Percentiles rank a stretch among this genome's conserved stretches.
These are phyloP conservation scores for Polymixis flavicincta DNA, from an alignment of 2,888 invertebrate genomes.

Conservation along the genomic window DNA sequence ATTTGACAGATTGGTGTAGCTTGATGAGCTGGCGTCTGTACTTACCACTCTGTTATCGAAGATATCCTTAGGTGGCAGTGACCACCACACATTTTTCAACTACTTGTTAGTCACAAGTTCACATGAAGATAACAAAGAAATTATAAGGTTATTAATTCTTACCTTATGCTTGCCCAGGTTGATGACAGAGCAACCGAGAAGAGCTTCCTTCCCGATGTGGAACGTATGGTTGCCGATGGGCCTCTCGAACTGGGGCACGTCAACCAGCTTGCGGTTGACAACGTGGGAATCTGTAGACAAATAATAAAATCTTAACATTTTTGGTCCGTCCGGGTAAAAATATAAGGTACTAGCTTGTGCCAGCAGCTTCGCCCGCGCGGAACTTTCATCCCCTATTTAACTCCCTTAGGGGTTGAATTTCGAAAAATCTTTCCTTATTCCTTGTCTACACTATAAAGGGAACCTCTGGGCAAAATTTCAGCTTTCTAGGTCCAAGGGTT, in stretches of 20 bases:
- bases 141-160: constrained; percentile 53
- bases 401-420: too few relatives aligned
- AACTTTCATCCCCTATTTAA: too few relatives aligned
- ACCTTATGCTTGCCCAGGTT: constrained; percentile 91
- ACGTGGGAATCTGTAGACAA: constrained; percentile 86
- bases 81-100: too few relatives aligned
- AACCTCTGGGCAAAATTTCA: too few relatives aligned
- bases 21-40: too few relatives aligned
- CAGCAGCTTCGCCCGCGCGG: too few relatives aligned
- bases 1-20: too few relatives aligned
- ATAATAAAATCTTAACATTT: constrained; percentile 30
- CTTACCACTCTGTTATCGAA: neutral
- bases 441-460: too few relatives aligned
- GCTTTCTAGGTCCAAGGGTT: too few relatives aligned
- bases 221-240: constrained; percentile 91
- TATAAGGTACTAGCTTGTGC: too few relatives aligned
- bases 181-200: constrained; percentile 90
- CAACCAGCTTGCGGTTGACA: constrained; percentile 79
- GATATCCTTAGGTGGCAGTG: too few relatives aligned
- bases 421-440: too few relatives aligned
- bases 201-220: constrained; percentile 91
- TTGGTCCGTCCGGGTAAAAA: neutral
- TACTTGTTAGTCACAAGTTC: neutral
- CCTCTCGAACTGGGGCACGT: constrained; percentile 89
- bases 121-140: neutral